Evolutionary conservation across 2,888 invertebrate species (phyloP), one percentile per base, ranked within the genome.

Genomic region (Meiosimyza decipiens): DNA sequence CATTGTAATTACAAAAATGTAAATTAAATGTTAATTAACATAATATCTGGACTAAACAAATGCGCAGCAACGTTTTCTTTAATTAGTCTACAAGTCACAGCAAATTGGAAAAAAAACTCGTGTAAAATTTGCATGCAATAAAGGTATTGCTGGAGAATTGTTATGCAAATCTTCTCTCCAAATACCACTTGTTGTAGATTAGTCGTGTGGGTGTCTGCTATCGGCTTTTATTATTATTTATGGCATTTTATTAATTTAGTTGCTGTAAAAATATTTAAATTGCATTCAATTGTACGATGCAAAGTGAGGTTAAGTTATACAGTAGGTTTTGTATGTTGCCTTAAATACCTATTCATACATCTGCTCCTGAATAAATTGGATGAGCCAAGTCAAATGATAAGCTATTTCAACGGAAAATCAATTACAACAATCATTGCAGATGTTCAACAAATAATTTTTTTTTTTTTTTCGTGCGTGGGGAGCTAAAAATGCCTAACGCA

Each of bases 251-350:
- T 54, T 60, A 60, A 60, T 60, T 40, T 64, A 64, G 49, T 50
- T 5, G 11, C 47, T 57, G 18, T 12, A 62, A 69, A 28, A 28
- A 28, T 69, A 69, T 69, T 69, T 52, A 69, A 69, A 69, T 69
- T 69, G 69, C 69, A 69, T n/a, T 69, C 69, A 69, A 69, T 69
- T 69, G 69, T 50, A 18, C 16, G 33, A 62, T 50, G 15, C 16
- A 52, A 69, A 69, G 62, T 69, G 40, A 69, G 69, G 69, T 69
- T 69, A 62, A 62, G 69, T 60, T 50, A 40, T 28, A 7, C 40
- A 40, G 40, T 9, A 40, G 40, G 2, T 40, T 40, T 40, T 40
- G 40, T 40, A 40, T 40, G 40, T 40, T 40, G 40, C 40, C 40
- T 40, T 40, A 40, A 40, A 9, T 40, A 40, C 40, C 40, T 40